Evolutionary conservation across 2,113 vertebrate species (phyloP).

Genomic region (Chitala chitala): DNA sequence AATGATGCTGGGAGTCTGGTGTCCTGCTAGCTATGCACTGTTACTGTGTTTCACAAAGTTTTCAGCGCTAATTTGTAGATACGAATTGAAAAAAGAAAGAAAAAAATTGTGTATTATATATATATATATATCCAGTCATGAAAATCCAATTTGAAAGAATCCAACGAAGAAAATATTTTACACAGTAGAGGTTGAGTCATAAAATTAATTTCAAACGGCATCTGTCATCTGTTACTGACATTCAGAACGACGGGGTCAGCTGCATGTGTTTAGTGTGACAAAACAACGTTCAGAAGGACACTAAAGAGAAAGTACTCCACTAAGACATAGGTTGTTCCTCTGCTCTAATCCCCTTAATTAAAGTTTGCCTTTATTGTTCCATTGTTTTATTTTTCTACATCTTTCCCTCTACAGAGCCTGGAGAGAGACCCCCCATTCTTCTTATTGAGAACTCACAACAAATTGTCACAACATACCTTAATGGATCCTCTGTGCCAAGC

Average conservation of each 20-base stretch:
- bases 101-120: too few species aligned
- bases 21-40: background rate
- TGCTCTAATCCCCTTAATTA: background rate
- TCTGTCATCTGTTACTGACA: background rate
- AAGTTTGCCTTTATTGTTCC: background rate
- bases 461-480: conserved; percentile 73
- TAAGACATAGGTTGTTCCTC: background rate
- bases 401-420: conserved; percentile 63
- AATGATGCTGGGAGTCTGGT: background rate
- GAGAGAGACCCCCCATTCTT: conserved; percentile 76
- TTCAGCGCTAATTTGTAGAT: conserved; percentile 10
- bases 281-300: too few species aligned
- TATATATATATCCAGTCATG: too few species aligned
- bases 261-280: too few species aligned
- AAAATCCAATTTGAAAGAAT: too few species aligned
- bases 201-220: too few species aligned
- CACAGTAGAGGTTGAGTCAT: too few species aligned
- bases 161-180: too few species aligned
- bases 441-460: conserved; percentile 71
- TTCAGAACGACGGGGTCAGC: background rate
- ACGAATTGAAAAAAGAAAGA: background rate
- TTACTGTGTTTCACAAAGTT: background rate
- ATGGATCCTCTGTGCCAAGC: conserved; percentile 72
- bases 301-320: background rate
- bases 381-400: conserved; percentile 17